Base-by-base conservation (phyloP, 2,888 invertebrate genomes). In the Nomada fucata region DNA sequence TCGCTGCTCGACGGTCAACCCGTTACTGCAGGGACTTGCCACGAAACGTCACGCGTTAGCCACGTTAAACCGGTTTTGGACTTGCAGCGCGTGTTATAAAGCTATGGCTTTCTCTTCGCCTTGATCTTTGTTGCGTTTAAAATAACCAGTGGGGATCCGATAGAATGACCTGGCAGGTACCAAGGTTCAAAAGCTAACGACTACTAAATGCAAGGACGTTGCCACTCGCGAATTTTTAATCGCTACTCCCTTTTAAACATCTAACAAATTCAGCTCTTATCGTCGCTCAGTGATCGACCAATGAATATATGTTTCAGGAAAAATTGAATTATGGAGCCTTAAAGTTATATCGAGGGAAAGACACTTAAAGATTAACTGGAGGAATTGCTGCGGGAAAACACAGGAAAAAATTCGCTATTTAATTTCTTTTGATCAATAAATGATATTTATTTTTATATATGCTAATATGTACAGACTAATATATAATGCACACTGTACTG, bases 251-350 rank as follows among this genome's bases (percentile, higher is more conserved):
- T n/a, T 42, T n/a, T 15, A 11, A 18, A 1, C 11, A 18, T 55
- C 5, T 2, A 42, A 20, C 10, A 20, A 11, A 47, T 1, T 18
- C 20, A 11, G 20, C 13, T 11, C 13, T 59, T 47, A 69, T 26
- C n/a, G 7, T 18, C 20, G 11, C 10, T 55, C 11, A 7, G 13
- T 5, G 13, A 63, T 26, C 44, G 10, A 57, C 10, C 29, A 9
- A 2, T 67, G 23, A 26, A 44, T 44, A 1, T 57, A 2, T 67
- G 52, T 89, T 91, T 75, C 71, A 91, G 92, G 77, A 83, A 23
- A 92, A 89, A 82, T 81, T 90, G n/a, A 91, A 92, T 73, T 91
- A 90, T 47, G 42, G 61, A 9, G 76, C 78, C 0, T 76, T 92
- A 74, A 88, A 67, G 55, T 20, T 4, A 9, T 42, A 29, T 18